Percentiles rank a stretch among this genome's conserved stretches.
Conservation (phyloP, 2,113 vertebrate genomes). For the Pseudolaguvia tuberculata region DNA sequence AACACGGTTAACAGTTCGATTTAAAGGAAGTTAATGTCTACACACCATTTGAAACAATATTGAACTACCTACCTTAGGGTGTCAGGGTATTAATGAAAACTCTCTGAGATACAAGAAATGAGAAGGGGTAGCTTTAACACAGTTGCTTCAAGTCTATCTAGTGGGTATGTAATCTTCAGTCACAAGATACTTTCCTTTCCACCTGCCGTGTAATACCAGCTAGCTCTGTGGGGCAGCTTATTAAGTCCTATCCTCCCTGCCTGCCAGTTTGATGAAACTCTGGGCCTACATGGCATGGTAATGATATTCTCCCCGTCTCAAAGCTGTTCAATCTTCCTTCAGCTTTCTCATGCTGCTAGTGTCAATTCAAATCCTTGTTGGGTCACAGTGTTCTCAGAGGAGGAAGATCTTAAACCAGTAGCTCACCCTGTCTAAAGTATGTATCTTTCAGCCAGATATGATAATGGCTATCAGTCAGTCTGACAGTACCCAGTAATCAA, state of each 20-base stretch:
- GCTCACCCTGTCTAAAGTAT: constrained; percentile 17
- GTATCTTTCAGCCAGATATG: constrained; percentile 6
- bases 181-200: constrained; percentile 31
- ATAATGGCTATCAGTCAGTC: constrained; percentile 25
- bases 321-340: constrained; percentile 38
- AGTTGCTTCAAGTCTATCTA: constrained; percentile 33
- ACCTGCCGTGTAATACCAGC: constrained; percentile 52
- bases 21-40: constrained; percentile 23
- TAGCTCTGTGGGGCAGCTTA: constrained; percentile 71
- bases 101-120: constrained; percentile 30
- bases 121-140: constrained; percentile 40
- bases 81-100: not conserved
- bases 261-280: constrained; percentile 46
- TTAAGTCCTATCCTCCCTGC: constrained; percentile 49
- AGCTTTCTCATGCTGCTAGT: constrained; percentile 48
- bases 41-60: constrained; percentile 10
- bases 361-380: constrained; percentile 76
- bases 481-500: constrained; percentile 29
- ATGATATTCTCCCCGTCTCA: constrained; percentile 39
- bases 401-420: constrained; percentile 41
- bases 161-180: constrained; percentile 40
- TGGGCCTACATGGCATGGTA: constrained; percentile 38
- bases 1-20: constrained; percentile 24
- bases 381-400: constrained; percentile 66
- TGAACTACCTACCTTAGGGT: constrained; percentile 17